Conservation (phyloP, 2,888 invertebrate genomes). For the Catocala nupta region DNA sequence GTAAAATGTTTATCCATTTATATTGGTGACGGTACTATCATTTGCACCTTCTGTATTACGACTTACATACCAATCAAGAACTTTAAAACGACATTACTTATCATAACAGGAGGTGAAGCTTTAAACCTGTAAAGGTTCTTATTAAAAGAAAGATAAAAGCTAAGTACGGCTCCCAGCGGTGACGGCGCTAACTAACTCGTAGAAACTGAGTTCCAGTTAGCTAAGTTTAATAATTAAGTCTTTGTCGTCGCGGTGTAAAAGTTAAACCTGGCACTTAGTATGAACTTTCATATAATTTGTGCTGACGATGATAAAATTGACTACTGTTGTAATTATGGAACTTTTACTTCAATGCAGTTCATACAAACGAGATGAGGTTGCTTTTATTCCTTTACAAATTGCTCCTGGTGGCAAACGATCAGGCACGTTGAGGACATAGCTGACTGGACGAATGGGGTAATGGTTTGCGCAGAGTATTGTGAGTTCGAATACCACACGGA, state of each 20-base stretch:
- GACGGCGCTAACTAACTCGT: constrained; percentile 19
- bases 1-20: no score
- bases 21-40: no score
- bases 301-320: constrained; percentile 6
- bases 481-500: no score
- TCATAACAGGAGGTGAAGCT: background rate
- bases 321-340: background rate
- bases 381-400: no score
- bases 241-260: constrained; percentile 24
- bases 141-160: constrained; percentile 2
- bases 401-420: no score
- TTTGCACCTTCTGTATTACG: no score
- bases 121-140: background rate
- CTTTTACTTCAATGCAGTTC: no score
- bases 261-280: constrained; percentile 11
- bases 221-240: constrained; percentile 45
- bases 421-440: no score
- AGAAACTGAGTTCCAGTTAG: constrained; percentile 28
- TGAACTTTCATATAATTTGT: constrained; percentile 8
- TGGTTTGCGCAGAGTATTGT: no score
- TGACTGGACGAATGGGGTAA: no score
- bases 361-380: no score
- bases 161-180: constrained; percentile 25
- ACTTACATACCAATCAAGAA: no score
- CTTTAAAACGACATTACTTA: background rate